Percentiles rank a stretch among this genome's conserved stretches.
These are phyloP conservation scores for Xiphorhynchus erythropygius DNA, from an alignment of 2,797 vertebrate genomes.

Conservation along the genomic window DNA sequence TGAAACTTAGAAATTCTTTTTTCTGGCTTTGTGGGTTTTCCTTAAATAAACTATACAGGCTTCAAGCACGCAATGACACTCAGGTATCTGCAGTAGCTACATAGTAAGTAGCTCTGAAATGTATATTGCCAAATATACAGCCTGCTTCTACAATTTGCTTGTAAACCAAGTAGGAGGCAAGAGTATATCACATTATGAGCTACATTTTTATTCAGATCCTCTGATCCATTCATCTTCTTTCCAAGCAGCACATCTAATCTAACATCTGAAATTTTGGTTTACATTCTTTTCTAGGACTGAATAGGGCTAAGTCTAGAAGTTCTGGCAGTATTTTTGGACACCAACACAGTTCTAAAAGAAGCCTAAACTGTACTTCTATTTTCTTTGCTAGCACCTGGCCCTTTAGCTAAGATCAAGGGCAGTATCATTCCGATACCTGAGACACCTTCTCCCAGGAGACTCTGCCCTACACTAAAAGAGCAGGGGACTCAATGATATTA, in stretches of 20 bases:
- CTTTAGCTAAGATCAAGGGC: not conserved
- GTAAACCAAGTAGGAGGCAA: not conserved
- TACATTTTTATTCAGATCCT: not conserved
- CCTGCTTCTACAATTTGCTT: not conserved
- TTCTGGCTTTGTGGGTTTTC: not conserved
- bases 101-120: not conserved
- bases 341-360: not conserved
- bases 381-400: not conserved
- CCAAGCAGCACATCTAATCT: not conserved
- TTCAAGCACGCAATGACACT: not conserved
- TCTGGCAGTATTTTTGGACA: not conserved
- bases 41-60: not conserved
- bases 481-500: not conserved
- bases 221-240: not conserved
- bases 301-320: not conserved
- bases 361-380: not conserved
- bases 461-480: not conserved
- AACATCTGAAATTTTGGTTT: not conserved
- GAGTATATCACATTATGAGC: not conserved
- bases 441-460: not conserved
- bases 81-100: not conserved
- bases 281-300: not conserved
- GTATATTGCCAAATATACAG: not conserved
- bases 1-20: not conserved
- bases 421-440: not conserved